A percentile compares a stretch with the other conserved stretches of the same genome.
These are phyloP conservation scores for Lydus trimaculatus DNA, from an alignment of 2,888 invertebrate genomes.

Conservation along the genomic window DNA sequence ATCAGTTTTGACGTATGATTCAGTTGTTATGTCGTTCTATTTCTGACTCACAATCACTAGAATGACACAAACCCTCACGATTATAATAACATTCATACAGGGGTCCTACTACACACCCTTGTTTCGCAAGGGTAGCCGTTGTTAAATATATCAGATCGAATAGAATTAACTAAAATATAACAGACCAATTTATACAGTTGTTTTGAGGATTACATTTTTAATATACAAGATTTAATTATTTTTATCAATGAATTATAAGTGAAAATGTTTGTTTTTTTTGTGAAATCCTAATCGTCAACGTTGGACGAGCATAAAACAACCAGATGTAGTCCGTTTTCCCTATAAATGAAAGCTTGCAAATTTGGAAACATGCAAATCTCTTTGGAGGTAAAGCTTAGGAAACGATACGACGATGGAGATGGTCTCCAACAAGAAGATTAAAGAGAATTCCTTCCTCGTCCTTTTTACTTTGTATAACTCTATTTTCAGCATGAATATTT, in stretches of 20 bases:
- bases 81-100: background rate
- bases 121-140: background rate
- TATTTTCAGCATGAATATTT: conserved; percentile 54
- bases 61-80: conserved; percentile 18
- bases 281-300: background rate
- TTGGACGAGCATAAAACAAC: background rate
- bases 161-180: conserved; percentile 25
- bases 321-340: conserved; percentile 6
- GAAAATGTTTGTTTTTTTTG: conserved; percentile 3
- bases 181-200: conserved; percentile 14
- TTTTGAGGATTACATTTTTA: background rate
- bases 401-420: conserved; percentile 20
- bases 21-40: conserved; percentile 28
- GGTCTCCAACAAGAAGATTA: conserved; percentile 47
- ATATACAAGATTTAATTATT: background rate
- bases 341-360: conserved; percentile 17
- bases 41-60: conserved; percentile 24
- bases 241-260: conserved; percentile 9
- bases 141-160: conserved; percentile 24
- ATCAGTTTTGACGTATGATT: conserved; percentile 34
- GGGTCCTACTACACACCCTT: conserved; percentile 4
- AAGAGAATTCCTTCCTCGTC: conserved; percentile 39
- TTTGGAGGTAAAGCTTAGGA: conserved; percentile 19
- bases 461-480: conserved; percentile 43
- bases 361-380: conserved; percentile 32